A percentile compares a stretch with the other conserved stretches of the same genome.
These are phyloP conservation scores for Rhinella marina DNA, from an alignment of 2,797 vertebrate genomes.

Conservation along the genomic window DNA sequence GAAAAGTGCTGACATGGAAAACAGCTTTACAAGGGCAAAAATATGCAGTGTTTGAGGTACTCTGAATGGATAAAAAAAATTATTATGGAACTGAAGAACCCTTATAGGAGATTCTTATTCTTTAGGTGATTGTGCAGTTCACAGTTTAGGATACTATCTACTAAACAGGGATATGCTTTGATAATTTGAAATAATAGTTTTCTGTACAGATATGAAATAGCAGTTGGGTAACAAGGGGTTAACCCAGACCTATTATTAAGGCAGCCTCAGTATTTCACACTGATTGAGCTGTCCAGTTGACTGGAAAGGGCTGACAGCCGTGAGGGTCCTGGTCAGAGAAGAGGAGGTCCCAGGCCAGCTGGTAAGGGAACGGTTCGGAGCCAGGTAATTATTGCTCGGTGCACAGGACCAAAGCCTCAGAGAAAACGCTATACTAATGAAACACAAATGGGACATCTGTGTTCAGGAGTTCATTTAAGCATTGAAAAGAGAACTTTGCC, in stretches of 20 bases:
- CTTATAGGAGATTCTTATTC: no score
- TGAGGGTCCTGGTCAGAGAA: constrained; percentile 75
- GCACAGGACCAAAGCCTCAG: constrained; percentile 78
- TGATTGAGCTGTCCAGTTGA: constrained; percentile 76
- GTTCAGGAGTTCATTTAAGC: constrained; percentile 78
- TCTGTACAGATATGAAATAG: not conserved
- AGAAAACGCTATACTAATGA: constrained; percentile 77
- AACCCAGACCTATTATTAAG: not conserved
- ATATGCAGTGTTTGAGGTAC: no score
- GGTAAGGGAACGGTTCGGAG: constrained; percentile 74
- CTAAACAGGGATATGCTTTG: not conserved
- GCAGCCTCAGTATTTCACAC: constrained; percentile 64
- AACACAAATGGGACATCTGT: constrained; percentile 84
- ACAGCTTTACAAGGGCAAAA: no score
- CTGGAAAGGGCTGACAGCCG: constrained; percentile 80
- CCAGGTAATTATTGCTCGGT: constrained; percentile 83
- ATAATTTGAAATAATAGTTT: not conserved
- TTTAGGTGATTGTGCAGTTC: no score
- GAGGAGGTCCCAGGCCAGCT: constrained; percentile 82
- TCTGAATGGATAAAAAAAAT: no score
- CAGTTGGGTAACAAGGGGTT: constrained; percentile 18
- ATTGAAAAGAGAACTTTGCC: constrained; percentile 70
- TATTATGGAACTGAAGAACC: no score
- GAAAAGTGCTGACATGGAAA: no score
- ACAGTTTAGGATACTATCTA: not conserved